These are phyloP conservation scores for Nemotelus pantherinus DNA, from an alignment of 2,888 invertebrate genomes.

Conservation along the genomic window DNA sequence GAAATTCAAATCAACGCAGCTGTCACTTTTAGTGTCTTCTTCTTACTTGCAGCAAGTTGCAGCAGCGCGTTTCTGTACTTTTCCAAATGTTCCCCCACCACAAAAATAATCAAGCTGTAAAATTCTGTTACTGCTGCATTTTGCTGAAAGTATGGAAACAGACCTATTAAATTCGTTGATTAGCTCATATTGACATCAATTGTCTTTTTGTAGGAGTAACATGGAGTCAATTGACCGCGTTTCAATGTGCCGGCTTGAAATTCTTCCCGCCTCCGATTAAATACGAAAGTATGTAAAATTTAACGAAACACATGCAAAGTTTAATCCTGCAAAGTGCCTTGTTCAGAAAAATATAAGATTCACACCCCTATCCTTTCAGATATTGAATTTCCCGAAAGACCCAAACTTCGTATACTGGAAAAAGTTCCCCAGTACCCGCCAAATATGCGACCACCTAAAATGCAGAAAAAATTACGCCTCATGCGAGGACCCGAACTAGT, in stretches of 20 bases:
- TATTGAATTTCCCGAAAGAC: constrained; percentile 77
- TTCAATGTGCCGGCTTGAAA: constrained; percentile 71
- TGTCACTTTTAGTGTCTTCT: too few species aligned
- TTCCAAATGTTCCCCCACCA: too few species aligned
- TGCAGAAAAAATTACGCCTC: constrained; percentile 82
- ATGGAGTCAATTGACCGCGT: not conserved
- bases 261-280: constrained; percentile 75
- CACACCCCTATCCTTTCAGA: constrained; percentile 64
- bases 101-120: too few species aligned
- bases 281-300: constrained; percentile 70
- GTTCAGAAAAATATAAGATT: too few species aligned
- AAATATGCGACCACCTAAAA: constrained; percentile 79
- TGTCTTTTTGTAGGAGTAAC: constrained; percentile 3
- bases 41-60: too few species aligned
- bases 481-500: constrained; percentile 91
- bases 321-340: too few species aligned
- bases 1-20: too few species aligned
- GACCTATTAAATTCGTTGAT: not conserved
- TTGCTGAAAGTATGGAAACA: not conserved
- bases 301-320: too few species aligned
- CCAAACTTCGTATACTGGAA: constrained; percentile 75
- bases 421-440: constrained; percentile 78
- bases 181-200: not conserved
- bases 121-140: too few species aligned
- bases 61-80: too few species aligned